phyloP scores from a whole-genome alignment of 1,140 invertebrate species.

The Rhopalosiphum maidis region DNA sequence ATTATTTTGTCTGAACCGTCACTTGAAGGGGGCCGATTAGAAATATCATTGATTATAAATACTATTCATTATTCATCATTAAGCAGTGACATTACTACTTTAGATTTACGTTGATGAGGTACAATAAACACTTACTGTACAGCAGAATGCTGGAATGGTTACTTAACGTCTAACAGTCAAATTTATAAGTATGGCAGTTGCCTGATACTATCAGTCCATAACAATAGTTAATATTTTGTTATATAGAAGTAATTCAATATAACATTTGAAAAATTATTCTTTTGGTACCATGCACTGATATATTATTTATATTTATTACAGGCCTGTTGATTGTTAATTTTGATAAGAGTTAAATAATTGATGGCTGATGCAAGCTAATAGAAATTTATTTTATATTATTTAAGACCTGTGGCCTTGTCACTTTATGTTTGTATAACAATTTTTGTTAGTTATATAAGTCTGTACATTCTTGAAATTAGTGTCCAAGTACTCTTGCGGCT shows the following conservation, averaged over 20 bases:
- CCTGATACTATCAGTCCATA: background rate
- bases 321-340: slow-evolving; percentile 9
- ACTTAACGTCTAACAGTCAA: too few relatives aligned
- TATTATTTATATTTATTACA: background rate
- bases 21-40: too few relatives aligned
- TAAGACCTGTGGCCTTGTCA: background rate
- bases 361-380: background rate
- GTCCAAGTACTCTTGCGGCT: background rate
- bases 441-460: background rate
- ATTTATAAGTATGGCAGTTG: too few relatives aligned
- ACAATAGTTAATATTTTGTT: background rate
- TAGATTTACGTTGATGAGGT: too few relatives aligned
- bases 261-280: slow-evolving; percentile 25
- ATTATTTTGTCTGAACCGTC: too few relatives aligned
- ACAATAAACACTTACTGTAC: too few relatives aligned
- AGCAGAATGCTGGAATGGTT: too few relatives aligned
- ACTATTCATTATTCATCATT: too few relatives aligned
- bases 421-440: background rate
- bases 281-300: slow-evolving; percentile 23
- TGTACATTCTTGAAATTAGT: background rate
- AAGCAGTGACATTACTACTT: too few relatives aligned
- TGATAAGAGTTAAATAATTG: slow-evolving; percentile 27
- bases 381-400: background rate
- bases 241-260: background rate
- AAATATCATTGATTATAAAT: too few relatives aligned